Base-by-base conservation (phyloP, 2,113 vertebrate genomes). In the human (Homo sapiens) region DNA sequence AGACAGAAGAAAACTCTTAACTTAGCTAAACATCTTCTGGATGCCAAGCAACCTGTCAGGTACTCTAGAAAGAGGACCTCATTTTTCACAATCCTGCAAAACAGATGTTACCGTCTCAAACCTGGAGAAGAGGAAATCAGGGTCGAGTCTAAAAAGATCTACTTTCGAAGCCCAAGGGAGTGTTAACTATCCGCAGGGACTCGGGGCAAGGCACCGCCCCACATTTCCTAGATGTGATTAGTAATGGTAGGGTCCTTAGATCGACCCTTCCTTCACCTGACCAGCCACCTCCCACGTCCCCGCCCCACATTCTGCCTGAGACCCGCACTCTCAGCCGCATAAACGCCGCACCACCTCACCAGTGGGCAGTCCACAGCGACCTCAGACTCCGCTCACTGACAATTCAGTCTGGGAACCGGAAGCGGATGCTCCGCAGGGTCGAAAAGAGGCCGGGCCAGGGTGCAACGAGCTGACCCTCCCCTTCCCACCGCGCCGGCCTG, bases 341-440 rank as follows among this genome's bases (percentile, higher is more conserved):
- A 72, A 57, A 87, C 1, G 8, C 38, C 7, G 20, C 4, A 68
- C 45, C 8, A 90, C 23, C 89, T 96, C 75, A 72, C 61, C 75
- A 0, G n/a, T 11, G 13, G 0, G 12, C 11, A 66, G 30, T 20
- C 14, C 79, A 43, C 72, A 23, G 1, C 14, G 3, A 13, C 25
- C 20, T 5, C 14, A 1, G 11, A 2, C 3, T 22, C 20, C 9
- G 17, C n/a, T 72, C 45, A 1, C 89, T 0, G 16, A 45, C 90
- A 66, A 38, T 8, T 14, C 64, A 11, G 59, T 18, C 40, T 45
- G 20, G 50, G 80, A 97, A 73, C 96, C 97, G 97, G 97, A 97
- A 97, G 66, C 96, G 81, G 96, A 97, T 94, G 68, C 50, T 13
- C 0, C 2, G 40, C 6, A 0, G 14, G 17, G 48, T 25, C 14